Evolutionary conservation across 1,140 invertebrate genomes (phyloP).

Genomic region (Idris sp.): DNA sequence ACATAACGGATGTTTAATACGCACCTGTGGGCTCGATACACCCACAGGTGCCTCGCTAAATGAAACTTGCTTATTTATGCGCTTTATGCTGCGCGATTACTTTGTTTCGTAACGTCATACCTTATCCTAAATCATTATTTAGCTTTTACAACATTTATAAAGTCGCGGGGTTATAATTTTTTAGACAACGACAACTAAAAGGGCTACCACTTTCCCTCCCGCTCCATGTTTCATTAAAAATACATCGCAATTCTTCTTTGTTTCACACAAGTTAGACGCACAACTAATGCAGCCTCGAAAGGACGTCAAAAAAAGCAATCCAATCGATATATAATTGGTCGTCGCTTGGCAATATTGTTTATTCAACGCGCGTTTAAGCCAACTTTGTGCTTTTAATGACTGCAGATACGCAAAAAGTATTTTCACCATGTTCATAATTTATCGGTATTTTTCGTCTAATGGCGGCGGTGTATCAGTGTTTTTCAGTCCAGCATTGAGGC

Average conservation of each 20-base stretch:
- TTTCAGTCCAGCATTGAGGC: constrained; percentile 2
- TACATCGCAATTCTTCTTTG: constrained; percentile 16
- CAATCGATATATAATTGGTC: constrained; percentile 44
- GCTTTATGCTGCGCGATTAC: constrained; percentile 53
- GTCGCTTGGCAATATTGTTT: constrained; percentile 32
- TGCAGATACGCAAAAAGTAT: constrained; percentile 28
- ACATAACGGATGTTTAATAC: constrained; percentile 57
- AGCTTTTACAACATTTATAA: constrained; percentile 21
- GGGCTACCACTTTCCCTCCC: too few relatives aligned
- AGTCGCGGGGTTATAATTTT: constrained; percentile 21
- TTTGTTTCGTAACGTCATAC: constrained; percentile 47
- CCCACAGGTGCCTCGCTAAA: constrained; percentile 57
- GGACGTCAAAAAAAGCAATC: constrained; percentile 14
- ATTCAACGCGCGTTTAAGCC: constrained; percentile 29
- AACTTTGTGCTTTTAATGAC: constrained; percentile 30
- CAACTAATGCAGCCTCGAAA: constrained; percentile 3
- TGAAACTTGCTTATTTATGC: constrained; percentile 58
- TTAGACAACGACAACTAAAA: constrained; percentile 2
- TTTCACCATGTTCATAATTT: constrained; percentile 24
- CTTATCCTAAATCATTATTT: constrained; percentile 48
- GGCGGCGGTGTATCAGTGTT: constrained; percentile 15
- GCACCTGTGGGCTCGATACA: constrained; percentile 57
- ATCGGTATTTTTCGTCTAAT: constrained; percentile 38
- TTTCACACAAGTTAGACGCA: constrained; percentile 13
- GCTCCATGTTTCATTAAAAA: too few relatives aligned